phyloP scores from a whole-genome alignment of 2,888 invertebrate species.

The Baccha elongata region DNA sequence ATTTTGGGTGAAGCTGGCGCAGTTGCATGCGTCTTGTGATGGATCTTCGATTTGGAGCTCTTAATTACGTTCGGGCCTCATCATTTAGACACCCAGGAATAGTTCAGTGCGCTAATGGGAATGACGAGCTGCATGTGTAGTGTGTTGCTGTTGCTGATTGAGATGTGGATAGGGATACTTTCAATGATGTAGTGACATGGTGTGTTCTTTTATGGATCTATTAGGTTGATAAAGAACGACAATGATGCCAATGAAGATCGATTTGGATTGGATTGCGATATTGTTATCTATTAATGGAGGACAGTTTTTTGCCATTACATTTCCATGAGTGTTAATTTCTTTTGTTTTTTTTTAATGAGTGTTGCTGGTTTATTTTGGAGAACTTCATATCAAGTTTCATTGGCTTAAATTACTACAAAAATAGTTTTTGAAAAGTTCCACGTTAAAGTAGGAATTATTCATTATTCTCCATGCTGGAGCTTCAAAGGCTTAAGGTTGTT shows the following conservation, averaged over 20 bases:
- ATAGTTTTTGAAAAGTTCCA: too few species aligned
- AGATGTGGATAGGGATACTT: conserved; percentile 60
- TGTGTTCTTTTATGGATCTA: conserved; percentile 65
- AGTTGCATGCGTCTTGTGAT: conserved; percentile 51
- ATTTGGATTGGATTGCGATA: conserved; percentile 34
- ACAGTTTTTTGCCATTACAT: conserved; percentile 5
- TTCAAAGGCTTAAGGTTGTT: too few species aligned
- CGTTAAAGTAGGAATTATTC: too few species aligned
- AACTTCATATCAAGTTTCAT: conserved; percentile 54
- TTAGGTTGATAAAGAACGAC: conserved; percentile 41
- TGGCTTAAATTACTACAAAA: neutral
- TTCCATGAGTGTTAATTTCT: neutral
- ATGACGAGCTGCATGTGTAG: neutral
- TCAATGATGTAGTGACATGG: conserved; percentile 26
- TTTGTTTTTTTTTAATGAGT: neutral
- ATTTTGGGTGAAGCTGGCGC: conserved; percentile 42
- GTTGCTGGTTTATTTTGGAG: neutral
- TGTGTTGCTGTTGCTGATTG: conserved; percentile 41
- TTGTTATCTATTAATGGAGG: conserved; percentile 45
- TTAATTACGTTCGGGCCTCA: conserved; percentile 61
- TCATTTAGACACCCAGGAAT: conserved; percentile 53
- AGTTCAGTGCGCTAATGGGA: conserved; percentile 35
- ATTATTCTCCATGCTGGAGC: too few species aligned
- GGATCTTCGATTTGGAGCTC: conserved; percentile 67
- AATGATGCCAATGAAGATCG: conserved; percentile 41